A percentile compares a stretch with the other conserved stretches of the same genome.
Conservation (phyloP, 2,888 invertebrate genomes). For the Steinernema carpocapsae region DNA sequence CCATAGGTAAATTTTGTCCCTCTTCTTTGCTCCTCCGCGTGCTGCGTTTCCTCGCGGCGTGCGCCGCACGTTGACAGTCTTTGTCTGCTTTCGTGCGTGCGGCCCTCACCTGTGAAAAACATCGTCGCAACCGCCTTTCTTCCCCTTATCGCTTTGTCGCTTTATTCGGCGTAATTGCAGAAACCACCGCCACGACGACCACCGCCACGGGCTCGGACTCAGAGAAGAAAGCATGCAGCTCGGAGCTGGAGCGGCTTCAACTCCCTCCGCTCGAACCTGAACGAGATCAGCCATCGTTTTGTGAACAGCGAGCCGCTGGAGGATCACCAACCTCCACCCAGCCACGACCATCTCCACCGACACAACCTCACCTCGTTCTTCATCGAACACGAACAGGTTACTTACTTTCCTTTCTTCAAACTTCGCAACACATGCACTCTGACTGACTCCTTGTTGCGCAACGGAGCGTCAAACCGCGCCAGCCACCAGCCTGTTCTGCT, state of each 20-base stretch:
- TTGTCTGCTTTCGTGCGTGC: constrained; percentile 2
- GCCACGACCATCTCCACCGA: not conserved
- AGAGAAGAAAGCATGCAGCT: constrained; percentile 6
- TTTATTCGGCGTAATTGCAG: not conserved
- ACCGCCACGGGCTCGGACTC: too few species aligned
- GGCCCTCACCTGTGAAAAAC: constrained; percentile 20
- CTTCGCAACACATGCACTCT: constrained; percentile 4
- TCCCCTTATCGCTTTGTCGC: too few species aligned
- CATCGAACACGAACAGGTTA: constrained; percentile 34
- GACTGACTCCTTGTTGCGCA: not conserved
- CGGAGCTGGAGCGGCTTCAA: constrained; percentile 31
- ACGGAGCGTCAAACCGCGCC: not conserved
- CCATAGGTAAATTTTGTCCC: constrained; percentile 26
- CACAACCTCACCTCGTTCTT: constrained; percentile 33
- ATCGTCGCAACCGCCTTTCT: not conserved
- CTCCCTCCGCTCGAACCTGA: constrained; percentile 25
- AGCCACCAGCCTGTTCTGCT: constrained; percentile 12
- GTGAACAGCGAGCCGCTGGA: constrained; percentile 1
- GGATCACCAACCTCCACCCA: not conserved
- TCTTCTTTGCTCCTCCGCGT: not conserved
- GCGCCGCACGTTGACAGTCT: not conserved
- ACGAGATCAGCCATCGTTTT: constrained; percentile 24
- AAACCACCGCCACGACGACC: constrained; percentile 6
- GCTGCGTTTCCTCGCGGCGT: too few species aligned
- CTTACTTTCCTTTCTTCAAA: constrained; percentile 2